Conservation (phyloP, 1,140 invertebrate genomes). For the Lepidurus arcticus region DNA sequence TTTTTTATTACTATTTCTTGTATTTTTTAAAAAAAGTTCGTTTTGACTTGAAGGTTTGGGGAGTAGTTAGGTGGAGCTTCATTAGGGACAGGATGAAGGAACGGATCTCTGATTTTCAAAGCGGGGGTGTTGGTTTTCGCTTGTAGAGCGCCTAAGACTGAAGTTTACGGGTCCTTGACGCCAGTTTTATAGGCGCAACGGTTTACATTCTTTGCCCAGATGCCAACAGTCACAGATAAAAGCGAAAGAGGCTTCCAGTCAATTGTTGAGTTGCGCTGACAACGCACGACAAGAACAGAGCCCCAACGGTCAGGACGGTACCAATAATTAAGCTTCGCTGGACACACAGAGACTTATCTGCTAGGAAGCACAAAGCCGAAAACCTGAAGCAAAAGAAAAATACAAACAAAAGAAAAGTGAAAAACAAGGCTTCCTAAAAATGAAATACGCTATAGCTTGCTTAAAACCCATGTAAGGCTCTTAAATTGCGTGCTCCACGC, state of each 20-base stretch:
- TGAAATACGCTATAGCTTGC: too few relatives aligned
- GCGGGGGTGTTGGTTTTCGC: background rate
- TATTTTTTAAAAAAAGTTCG: background rate
- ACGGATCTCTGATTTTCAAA: background rate
- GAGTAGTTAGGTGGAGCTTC: background rate
- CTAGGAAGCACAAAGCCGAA: background rate
- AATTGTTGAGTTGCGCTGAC: background rate
- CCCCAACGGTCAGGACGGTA: background rate
- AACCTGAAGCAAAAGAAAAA: background rate
- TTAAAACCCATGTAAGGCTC: too few relatives aligned
- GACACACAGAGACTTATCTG: background rate
- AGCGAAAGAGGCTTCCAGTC: conserved; percentile 1
- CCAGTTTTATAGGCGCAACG: conserved; percentile 3
- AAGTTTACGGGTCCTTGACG: conserved; percentile 1
- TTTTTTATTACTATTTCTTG: background rate
- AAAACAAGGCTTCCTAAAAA: background rate
- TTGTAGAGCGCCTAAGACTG: background rate
- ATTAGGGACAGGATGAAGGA: background rate
- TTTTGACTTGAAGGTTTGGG: background rate
- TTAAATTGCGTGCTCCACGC: too few relatives aligned
- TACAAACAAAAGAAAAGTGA: background rate
- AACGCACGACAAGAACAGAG: background rate
- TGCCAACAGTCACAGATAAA: conserved; percentile 19
- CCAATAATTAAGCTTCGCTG: conserved; percentile 9
- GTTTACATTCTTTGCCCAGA: conserved; percentile 9